Base-by-base conservation (phyloP, 2,888 invertebrate species). In the Mechanitis messenoides region DNA sequence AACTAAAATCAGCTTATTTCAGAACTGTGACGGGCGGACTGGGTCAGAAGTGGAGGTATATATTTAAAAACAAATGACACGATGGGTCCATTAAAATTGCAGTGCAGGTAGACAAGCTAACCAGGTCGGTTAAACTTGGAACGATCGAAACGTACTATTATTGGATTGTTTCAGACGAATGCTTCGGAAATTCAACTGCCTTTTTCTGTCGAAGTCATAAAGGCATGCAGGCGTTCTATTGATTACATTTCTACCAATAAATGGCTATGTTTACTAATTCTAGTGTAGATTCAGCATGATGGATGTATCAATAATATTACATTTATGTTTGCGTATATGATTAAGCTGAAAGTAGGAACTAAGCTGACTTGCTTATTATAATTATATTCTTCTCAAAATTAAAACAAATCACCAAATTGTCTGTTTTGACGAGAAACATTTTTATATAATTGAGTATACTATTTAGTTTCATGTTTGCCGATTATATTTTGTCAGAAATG, bases 131-230 rank as follows among this genome's bases (percentile, higher is more conserved):
- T 89, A 88, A 83, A 87, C 81, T 84, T 76, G 83, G 85, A 81
- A 69, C 83, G 83, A 85, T 89, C 85, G 86, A 86, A 87, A 74
- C 79, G 71, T 69, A 77, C 87, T 88, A 88, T 88, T 87, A 83
- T 84, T 84, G 86, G 83, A 79, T 79, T 79, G 81, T 80, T 83
- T 77, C 79, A 72, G 74, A 72, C 74, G 77, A 81, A 73, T 75
- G 75, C 75, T 74, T 73, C 74, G 74, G 75, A 80, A 80, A 77
- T 82, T 79, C 77, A 77, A 75, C 74, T 75, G 79, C 74, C 77
- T 78, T 74, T 69, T 73, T 69, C 71, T 71, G 71, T 69, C 64
- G 59, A 65, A 74, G 64, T 68, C 68, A 70, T 73, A 71, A 72
- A 72, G 69, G 70, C 70, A 69, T 68, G 66, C 65, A 67, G 68